Base-by-base conservation (phyloP, 2,797 vertebrate genomes). In the Rallus crepitans region DNA sequence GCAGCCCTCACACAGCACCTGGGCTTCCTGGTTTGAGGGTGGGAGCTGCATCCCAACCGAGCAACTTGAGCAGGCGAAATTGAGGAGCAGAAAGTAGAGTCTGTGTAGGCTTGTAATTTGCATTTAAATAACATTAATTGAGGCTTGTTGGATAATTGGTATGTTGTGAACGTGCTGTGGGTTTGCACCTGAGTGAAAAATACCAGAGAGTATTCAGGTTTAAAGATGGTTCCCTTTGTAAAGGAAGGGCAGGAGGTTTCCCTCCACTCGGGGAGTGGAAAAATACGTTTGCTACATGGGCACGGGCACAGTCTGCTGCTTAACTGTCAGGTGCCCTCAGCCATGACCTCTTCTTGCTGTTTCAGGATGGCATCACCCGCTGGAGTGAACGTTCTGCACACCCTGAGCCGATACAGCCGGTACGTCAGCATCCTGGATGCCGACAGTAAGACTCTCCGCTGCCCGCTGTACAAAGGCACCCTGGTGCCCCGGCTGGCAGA, bases 401-500 rank as follows among this genome's bases (percentile, higher is more conserved):
- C 99, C 25, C 98, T 99, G 96, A 98, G 98, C 94, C 99, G 99
- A 12, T 99, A 99, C 96, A 99, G 99, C 82, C 99, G 99, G 65
- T 99, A 99, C 93, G 97, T 99, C 42, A 99, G 99, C 96, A 98
- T 99, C 91, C 98, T 99, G 95, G 99, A 99, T 2, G 98, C 98
- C 0, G 99, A 99, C 98, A 98, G 98, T 96, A 99, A 99, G 97
- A 99, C 99, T 8, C 96, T 99, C 24, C 99, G 99, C 93, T 99
- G 99, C 69, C 99, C 99, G 0, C 97, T 98, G 0, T 99, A 99
- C 95, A 98, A 97, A 28, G 99, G 99, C 75, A 93, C 96, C 4
- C 92, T 99, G 64, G 98, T 99, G 7, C 94, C 98, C 79, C 98
- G 98, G 91, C 97, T 99, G 78, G 99, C 99, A 0, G 99, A 99